Evolutionary conservation across 2,797 vertebrate species (phyloP).

Genomic region (Staurois parvus): DNA sequence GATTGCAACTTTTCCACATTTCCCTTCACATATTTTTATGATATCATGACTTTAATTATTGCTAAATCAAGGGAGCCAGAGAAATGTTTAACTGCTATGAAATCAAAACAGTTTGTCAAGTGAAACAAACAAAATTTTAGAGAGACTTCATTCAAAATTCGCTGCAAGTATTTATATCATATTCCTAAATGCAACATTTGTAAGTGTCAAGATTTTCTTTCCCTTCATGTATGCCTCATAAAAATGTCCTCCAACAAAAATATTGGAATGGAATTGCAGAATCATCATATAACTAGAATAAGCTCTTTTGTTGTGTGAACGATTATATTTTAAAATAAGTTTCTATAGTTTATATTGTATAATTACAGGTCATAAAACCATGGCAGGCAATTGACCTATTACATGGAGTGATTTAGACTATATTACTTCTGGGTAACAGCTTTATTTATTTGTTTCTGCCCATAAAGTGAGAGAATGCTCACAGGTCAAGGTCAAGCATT

Average conservation of each 20-base stretch:
- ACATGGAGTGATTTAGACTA: not conserved
- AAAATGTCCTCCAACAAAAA: not conserved
- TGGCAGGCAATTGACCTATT: not conserved
- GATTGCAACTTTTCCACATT: constrained; percentile 45
- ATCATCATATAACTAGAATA: not conserved
- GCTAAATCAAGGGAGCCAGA: constrained; percentile 20
- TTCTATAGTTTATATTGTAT: not conserved
- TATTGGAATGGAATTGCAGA: constrained; percentile 1
- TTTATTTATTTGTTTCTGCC: not conserved
- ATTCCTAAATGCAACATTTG: constrained; percentile 1
- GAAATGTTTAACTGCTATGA: constrained; percentile 23
- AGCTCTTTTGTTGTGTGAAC: not conserved
- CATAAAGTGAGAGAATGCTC: not conserved
- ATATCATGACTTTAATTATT: constrained; percentile 42
- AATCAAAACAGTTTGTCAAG: constrained; percentile 41
- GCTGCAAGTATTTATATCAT: constrained; percentile 1
- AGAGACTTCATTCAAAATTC: constrained; percentile 15
- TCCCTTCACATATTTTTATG: constrained; percentile 41
- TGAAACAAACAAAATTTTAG: constrained; percentile 28
- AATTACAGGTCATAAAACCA: too few species aligned
- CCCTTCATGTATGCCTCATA: constrained; percentile 1
- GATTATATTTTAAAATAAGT: not conserved
- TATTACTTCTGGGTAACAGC: not conserved
- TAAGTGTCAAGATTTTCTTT: not conserved
- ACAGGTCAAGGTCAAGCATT: not conserved